Conservation (phyloP, 2,797 vertebrate genomes). For the Arrhamphus sclerolepis region DNA sequence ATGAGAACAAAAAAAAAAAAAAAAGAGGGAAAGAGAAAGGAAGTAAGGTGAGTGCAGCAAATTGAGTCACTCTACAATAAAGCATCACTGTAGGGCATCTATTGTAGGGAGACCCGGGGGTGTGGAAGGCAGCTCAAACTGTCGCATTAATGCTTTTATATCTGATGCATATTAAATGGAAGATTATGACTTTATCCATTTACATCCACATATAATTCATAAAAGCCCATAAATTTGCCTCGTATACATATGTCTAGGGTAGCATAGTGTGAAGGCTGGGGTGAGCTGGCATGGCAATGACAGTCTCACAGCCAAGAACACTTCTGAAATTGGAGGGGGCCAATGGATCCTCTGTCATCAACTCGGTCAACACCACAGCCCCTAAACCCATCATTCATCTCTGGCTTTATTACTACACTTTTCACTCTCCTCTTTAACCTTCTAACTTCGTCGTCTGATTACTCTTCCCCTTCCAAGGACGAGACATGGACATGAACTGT, state of each 20-base stretch:
- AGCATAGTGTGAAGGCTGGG: slow-evolving; percentile 51
- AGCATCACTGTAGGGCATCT: slow-evolving; percentile 37
- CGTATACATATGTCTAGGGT: slow-evolving; percentile 63
- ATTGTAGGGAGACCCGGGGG: slow-evolving; percentile 29
- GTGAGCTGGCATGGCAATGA: slow-evolving; percentile 63
- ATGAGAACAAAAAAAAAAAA: background rate
- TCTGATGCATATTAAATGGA: slow-evolving; percentile 74
- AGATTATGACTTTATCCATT: slow-evolving; percentile 77
- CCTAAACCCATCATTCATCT: slow-evolving; percentile 73
- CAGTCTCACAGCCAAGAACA: slow-evolving; percentile 64
- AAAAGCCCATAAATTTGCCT: slow-evolving; percentile 63
- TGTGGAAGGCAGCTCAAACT: slow-evolving; percentile 33
- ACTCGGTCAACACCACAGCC: slow-evolving; percentile 64
- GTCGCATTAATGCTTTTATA: slow-evolving; percentile 65
- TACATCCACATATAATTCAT: slow-evolving; percentile 78
- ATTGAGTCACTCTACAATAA: slow-evolving; percentile 24
- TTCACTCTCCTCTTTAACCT: slow-evolving; percentile 59
- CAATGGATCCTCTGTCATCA: slow-evolving; percentile 69
- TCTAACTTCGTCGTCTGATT: slow-evolving; percentile 43
- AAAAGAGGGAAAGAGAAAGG: slow-evolving; percentile 4
- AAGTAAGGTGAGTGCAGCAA: slow-evolving; percentile 19
- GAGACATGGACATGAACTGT: slow-evolving; percentile 26
- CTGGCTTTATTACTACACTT: slow-evolving; percentile 67
- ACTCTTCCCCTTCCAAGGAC: slow-evolving; percentile 30
- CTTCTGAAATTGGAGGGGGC: slow-evolving; percentile 72